phyloP scores from a whole-genome alignment of 2,888 invertebrate species.

The Ochropacha duplaris region DNA sequence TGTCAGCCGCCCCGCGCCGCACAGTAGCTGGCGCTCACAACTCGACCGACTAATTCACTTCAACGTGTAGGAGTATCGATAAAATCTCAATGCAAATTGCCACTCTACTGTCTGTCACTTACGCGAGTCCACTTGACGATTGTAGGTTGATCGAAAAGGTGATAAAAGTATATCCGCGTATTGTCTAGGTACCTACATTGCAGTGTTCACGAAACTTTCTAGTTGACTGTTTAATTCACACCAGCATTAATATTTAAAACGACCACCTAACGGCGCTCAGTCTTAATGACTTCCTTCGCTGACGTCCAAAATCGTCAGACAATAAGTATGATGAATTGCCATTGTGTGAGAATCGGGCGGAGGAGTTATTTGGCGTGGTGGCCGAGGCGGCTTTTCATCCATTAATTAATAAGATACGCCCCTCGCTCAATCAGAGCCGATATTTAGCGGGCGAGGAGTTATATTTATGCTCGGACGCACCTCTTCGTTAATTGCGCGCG shows the following conservation, averaged over 20 bases:
- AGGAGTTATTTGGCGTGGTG: constrained; percentile 64
- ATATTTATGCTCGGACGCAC: constrained; percentile 71
- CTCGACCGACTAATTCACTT: constrained; percentile 48
- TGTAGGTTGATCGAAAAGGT: constrained; percentile 45
- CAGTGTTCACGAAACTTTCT: constrained; percentile 35
- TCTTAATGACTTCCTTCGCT: constrained; percentile 76
- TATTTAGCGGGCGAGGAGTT: constrained; percentile 64
- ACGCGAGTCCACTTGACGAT: constrained; percentile 45
- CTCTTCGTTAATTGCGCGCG: constrained; percentile 71
- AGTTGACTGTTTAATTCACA: constrained; percentile 53
- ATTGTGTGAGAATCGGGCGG: constrained; percentile 72
- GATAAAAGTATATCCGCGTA: constrained; percentile 43
- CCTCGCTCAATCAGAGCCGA: constrained; percentile 70
- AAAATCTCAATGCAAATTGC: constrained; percentile 61
- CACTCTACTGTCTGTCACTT: constrained; percentile 56
- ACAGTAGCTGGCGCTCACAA: constrained; percentile 29
- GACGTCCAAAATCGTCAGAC: constrained; percentile 77
- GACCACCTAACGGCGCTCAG: constrained; percentile 55
- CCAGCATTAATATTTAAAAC: constrained; percentile 57
- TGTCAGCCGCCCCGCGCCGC: constrained; percentile 51
- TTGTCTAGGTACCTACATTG: constrained; percentile 34
- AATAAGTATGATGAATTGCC: constrained; percentile 77
- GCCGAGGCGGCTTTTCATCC: constrained; percentile 69
- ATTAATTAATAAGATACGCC: constrained; percentile 79
- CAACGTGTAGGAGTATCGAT: constrained; percentile 55